Base-by-base conservation (phyloP, 2,113 vertebrate genomes). In the Syngnathus scovelli region DNA sequence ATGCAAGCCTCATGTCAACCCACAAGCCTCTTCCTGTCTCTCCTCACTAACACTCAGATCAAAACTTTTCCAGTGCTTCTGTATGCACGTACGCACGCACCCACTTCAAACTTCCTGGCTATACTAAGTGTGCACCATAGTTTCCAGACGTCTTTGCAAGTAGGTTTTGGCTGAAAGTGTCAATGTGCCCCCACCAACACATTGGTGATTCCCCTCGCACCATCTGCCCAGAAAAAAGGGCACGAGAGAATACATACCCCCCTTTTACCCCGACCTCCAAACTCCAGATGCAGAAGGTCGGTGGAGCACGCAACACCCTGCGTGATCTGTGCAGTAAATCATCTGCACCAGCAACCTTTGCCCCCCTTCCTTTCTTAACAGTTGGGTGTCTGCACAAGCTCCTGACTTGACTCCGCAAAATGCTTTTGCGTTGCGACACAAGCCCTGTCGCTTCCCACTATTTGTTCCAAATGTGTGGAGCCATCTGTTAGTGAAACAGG, bases 401-500 rank as follows among this genome's bases (percentile, higher is more conserved):
- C 83, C 72, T 76, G 1, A 81, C 33, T 86, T 81, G 71, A 80
- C 73, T 84, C 79, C 64, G 81, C 70, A 43, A 84, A 86, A 86
- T 70, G 61, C 59, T 71, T 72, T 66, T 13, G 81, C 69, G 70
- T 93, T 54, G 89, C 90, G 88, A 91, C 90, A 83, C 81, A 71
- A 27, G 82, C 75, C 82, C 51, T 68, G 70, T 76, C 75, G 90
- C 89, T 93, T 93, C 92, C 92, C 88, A 73, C 84, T 88, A 90
- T 93, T 88, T 79, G 87, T 92, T 89, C 83, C 93, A 89, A 89
- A 56, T 83, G 89, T 52, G 74, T 90, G 89, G 90, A 94, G 91
- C 91, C 91, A 90, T 92, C 91, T 93, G 93, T 92, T 91, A 89
- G 89, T 86, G 90, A 93, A 93, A 93, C 92, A 93, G 94, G 93